A percentile compares a stretch with the other conserved stretches of the same genome.
phyloP scores from a whole-genome alignment of 2,888 invertebrate species.

The Neria commutata region DNA sequence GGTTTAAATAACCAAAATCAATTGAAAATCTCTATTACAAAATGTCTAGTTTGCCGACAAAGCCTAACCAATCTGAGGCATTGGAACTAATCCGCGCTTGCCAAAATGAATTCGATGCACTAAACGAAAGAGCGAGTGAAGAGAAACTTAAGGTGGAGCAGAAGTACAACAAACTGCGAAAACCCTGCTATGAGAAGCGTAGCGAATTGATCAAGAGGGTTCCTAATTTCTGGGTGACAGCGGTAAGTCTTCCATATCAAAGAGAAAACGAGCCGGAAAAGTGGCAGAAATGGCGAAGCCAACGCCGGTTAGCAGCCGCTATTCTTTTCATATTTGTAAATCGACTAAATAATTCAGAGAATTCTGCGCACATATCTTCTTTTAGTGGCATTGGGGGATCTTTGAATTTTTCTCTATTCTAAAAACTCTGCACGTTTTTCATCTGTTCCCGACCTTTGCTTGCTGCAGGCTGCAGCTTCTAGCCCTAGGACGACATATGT shows the following conservation, averaged over 20 bases:
- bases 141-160: conserved; percentile 84
- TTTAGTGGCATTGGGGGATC: neutral
- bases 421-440: conserved; percentile 41
- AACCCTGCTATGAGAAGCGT: conserved; percentile 78
- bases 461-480: no score
- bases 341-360: no score
- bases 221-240: conserved; percentile 82
- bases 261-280: conserved; percentile 30
- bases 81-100: conserved; percentile 80
- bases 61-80: conserved; percentile 60
- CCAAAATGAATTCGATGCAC: conserved; percentile 80
- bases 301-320: no score
- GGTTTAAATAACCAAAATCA: no score
- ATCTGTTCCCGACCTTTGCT: no score
- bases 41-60: conserved; percentile 59
- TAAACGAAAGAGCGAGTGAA: conserved; percentile 83
- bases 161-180: conserved; percentile 79
- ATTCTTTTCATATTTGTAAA: no score
- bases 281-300: no score
- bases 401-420: conserved; percentile 49
- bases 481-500: no score
- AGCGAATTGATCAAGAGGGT: conserved; percentile 78
- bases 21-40: no score
- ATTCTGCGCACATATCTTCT: no score
- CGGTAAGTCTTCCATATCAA: conserved; percentile 65